Percentiles rank a stretch among this genome's conserved stretches.
phyloP scores from a whole-genome alignment of 2,797 vertebrate genomes.

The Rhinella marina region DNA sequence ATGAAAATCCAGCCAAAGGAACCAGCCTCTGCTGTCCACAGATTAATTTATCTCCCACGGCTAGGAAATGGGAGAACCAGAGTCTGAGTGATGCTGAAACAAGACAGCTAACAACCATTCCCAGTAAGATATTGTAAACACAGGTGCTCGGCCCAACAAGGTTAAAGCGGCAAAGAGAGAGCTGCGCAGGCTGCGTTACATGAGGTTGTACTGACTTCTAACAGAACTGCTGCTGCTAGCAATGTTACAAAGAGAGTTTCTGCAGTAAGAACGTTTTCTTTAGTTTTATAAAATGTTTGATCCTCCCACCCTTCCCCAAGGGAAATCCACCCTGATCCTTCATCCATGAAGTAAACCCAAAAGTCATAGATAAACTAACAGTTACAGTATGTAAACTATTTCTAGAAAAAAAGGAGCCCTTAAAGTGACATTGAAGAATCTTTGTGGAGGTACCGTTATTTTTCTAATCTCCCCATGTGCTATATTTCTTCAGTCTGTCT shows the following conservation, averaged over 20 bases:
- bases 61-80: slow-evolving; percentile 21
- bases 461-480: neutral
- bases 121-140: slow-evolving; percentile 16
- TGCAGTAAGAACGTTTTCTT: slow-evolving; percentile 51
- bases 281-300: slow-evolving; percentile 39
- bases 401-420: neutral
- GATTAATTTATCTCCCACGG: slow-evolving; percentile 19
- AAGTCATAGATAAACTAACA: slow-evolving; percentile 44
- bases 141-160: slow-evolving; percentile 44
- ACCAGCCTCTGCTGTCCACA: slow-evolving; percentile 17
- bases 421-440: neutral
- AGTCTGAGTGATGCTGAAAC: slow-evolving; percentile 28
- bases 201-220: neutral
- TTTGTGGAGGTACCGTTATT: neutral
- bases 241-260: slow-evolving; percentile 25
- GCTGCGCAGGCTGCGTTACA: neutral
- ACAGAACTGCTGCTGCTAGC: neutral
- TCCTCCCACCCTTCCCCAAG: slow-evolving; percentile 60
- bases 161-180: neutral
- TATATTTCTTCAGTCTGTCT: too few species aligned
- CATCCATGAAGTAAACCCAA: slow-evolving; percentile 28
- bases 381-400: neutral
- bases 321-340: slow-evolving; percentile 59
- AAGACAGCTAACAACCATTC: slow-evolving; percentile 8
- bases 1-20: neutral